Evolutionary conservation across 2,888 invertebrate genomes (phyloP).

Genomic region (Diplolepis rosae): DNA sequence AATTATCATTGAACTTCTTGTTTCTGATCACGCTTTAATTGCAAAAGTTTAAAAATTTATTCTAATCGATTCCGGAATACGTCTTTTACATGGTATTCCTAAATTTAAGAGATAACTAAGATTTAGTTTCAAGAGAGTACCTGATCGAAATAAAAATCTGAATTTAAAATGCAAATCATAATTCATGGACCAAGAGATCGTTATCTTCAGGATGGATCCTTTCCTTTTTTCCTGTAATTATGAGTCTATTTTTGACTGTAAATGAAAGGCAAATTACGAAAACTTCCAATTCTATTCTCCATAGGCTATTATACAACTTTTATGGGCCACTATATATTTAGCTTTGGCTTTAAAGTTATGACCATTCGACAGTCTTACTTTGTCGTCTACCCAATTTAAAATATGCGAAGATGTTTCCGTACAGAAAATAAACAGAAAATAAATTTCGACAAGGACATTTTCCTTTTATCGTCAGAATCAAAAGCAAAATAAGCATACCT

Average conservation of each 20-base stretch:
- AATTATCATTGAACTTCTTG: background rate
- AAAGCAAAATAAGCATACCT: constrained; percentile 23
- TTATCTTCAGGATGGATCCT: constrained; percentile 13
- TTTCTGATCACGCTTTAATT: background rate
- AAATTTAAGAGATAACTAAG: background rate
- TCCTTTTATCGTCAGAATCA: constrained; percentile 9
- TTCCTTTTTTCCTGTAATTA: constrained; percentile 22
- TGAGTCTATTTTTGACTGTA: background rate
- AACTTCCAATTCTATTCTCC: background rate
- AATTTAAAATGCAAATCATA: constrained; percentile 24
- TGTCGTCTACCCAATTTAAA: background rate
- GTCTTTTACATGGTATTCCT: background rate
- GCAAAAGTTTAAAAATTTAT: background rate
- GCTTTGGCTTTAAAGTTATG: background rate
- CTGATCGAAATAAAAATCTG: constrained; percentile 13
- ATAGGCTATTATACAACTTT: background rate
- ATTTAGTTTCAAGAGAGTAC: background rate
- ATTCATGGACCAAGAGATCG: constrained; percentile 6
- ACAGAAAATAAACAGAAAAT: background rate
- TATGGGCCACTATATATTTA: background rate
- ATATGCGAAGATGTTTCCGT: background rate
- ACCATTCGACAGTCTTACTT: background rate
- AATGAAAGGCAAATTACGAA: constrained; percentile 3
- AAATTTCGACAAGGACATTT: background rate
- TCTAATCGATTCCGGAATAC: background rate